Conservation (phyloP, 2,797 vertebrate genomes). For the Menidia menidia region DNA sequence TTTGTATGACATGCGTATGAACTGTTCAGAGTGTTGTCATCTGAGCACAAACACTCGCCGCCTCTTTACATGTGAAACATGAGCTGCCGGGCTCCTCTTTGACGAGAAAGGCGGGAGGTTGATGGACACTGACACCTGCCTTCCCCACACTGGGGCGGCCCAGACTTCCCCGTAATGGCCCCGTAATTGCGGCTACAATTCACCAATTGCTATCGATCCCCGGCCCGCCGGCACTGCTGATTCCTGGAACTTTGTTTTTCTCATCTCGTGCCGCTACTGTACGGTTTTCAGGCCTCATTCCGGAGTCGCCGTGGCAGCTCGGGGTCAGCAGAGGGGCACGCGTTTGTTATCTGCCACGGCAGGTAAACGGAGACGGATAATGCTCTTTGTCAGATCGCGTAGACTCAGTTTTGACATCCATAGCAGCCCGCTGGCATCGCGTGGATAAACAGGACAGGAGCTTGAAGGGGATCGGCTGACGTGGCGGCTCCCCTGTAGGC, state of each 20-base stretch:
- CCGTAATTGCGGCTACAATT: slow-evolving; percentile 24
- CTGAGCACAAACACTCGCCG: background rate
- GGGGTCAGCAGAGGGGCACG: slow-evolving; percentile 8
- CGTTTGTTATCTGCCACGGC: no score
- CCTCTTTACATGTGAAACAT: background rate
- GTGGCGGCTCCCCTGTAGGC: background rate
- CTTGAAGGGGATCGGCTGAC: no score
- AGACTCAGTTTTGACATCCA: no score
- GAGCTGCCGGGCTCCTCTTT: slow-evolving; percentile 5
- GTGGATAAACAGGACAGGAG: no score
- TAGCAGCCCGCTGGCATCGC: no score
- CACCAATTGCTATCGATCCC: slow-evolving; percentile 44
- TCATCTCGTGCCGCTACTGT: slow-evolving; percentile 5
- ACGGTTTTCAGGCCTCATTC: background rate
- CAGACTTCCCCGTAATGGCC: slow-evolving; percentile 24
- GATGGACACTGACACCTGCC: slow-evolving; percentile 19
- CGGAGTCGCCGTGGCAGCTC: background rate
- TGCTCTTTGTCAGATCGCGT: no score
- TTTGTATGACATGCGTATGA: no score
- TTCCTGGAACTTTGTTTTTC: slow-evolving; percentile 18
- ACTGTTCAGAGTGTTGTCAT: no score
- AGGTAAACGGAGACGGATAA: no score
- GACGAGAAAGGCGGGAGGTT: slow-evolving; percentile 6
- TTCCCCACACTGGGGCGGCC: slow-evolving; percentile 7
- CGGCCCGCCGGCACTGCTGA: slow-evolving; percentile 19